Evolutionary conservation across 2,113 vertebrate species (phyloP).

Genomic region (Platycercus adscitus): DNA sequence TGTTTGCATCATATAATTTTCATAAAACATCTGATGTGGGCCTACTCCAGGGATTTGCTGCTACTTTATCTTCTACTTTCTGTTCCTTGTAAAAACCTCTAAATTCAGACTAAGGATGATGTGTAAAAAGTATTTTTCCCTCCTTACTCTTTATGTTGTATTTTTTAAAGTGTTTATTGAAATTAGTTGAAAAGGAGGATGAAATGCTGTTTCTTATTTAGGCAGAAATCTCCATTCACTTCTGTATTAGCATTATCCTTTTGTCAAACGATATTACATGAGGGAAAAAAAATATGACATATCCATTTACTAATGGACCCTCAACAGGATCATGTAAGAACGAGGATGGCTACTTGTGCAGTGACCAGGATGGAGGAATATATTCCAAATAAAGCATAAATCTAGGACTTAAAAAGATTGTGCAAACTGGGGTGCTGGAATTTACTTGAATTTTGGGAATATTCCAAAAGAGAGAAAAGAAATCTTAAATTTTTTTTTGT

Average conservation of each 20-base stretch:
- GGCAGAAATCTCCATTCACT: background rate
- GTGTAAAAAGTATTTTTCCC: background rate
- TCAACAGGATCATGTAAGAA: background rate
- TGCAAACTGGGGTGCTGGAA: background rate
- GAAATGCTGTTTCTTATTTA: background rate
- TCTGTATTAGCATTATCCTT: background rate
- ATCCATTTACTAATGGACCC: background rate
- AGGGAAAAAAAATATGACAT: background rate
- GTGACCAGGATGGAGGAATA: background rate
- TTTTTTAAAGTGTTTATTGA: background rate
- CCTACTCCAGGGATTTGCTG: background rate
- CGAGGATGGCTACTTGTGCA: background rate
- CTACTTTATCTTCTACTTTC: background rate
- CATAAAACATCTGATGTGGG: background rate
- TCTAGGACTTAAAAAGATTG: background rate
- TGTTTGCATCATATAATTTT: background rate
- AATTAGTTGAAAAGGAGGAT: background rate
- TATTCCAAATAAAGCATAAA: background rate
- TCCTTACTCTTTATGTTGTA: background rate
- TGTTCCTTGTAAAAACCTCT: background rate
- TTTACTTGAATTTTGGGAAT: background rate
- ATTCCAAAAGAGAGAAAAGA: background rate
- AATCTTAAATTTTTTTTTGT: fast-evolving
- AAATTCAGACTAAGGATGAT: background rate
- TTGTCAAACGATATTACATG: background rate